Conservation (phyloP, 2,888 invertebrate genomes). For the Plutella xylostella region DNA sequence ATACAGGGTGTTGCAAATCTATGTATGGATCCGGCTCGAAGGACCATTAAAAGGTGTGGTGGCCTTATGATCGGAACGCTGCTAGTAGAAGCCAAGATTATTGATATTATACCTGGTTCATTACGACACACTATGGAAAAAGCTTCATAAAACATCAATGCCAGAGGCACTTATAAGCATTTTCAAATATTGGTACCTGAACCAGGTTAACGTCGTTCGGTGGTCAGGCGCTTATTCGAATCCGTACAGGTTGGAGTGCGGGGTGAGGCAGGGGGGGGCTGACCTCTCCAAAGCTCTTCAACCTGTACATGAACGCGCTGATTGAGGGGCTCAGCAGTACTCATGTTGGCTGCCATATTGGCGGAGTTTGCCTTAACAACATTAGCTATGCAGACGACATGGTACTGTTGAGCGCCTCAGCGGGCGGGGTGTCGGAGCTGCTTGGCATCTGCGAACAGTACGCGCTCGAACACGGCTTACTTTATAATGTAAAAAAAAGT, state of each 20-base stretch:
- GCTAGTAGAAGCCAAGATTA: too few species aligned
- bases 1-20: too few species aligned
- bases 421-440: not conserved
- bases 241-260: not conserved
- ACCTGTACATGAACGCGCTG: conserved; percentile 8
- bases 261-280: conserved; percentile 5
- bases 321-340: conserved; percentile 7
- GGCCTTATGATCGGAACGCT: too few species aligned
- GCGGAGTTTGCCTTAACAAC: conserved; percentile 9
- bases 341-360: conserved; percentile 9
- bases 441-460: not conserved
- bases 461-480: not conserved
- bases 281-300: conserved; percentile 7
- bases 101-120: too few species aligned
- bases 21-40: too few species aligned
- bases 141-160: too few species aligned
- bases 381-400: conserved; percentile 17
- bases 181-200: too few species aligned
- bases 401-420: conserved; percentile 3
- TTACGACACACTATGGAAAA: too few species aligned
- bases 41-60: too few species aligned
- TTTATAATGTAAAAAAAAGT: not conserved
- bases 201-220: too few species aligned
- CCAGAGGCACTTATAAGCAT: too few species aligned
- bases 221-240: not conserved